Conservation (phyloP, 53 echinoderm and acorn worm genomes). For the Patiria pectinifera region DNA sequence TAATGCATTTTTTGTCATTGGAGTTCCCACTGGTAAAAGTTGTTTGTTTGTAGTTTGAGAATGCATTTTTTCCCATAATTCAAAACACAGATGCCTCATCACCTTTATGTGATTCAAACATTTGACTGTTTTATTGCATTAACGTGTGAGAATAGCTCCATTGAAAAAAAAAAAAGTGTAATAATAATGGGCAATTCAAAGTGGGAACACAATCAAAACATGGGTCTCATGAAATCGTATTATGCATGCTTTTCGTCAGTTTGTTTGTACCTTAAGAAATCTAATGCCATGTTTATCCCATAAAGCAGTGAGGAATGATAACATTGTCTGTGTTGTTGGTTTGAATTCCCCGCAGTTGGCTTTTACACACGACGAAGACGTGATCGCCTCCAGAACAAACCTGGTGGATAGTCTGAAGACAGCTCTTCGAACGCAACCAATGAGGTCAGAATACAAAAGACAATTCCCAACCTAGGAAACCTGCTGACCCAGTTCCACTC, state of each 20-base stretch:
- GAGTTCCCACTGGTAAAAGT: neutral
- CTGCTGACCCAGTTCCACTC: too few relatives aligned
- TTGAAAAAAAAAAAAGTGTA: too few relatives aligned
- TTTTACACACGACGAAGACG: slow-evolving; percentile 81
- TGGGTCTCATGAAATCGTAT: too few relatives aligned
- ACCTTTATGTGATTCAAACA: neutral
- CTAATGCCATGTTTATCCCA: neutral
- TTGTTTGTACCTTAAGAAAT: neutral
- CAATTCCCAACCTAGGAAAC: neutral
- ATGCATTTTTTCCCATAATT: neutral
- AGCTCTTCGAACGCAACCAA: slow-evolving; percentile 97
- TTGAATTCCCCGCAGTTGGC: slow-evolving; percentile 36
- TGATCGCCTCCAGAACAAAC: slow-evolving; percentile 86
- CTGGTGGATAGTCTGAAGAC: slow-evolving; percentile 96
- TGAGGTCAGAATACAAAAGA: slow-evolving; percentile 76
- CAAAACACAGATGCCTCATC: neutral
- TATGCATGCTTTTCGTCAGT: neutral
- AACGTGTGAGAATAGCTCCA: too few relatives aligned
- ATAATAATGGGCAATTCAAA: too few relatives aligned
- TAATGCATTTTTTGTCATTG: too few relatives aligned
- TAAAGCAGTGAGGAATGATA: slow-evolving; percentile 18
- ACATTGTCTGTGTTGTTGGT: neutral
- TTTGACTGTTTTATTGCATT: too few relatives aligned
- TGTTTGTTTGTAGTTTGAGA: neutral
- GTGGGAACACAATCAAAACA: too few relatives aligned